These are phyloP conservation scores for Tapera naevia DNA, from an alignment of 2,797 vertebrate species.

Conservation along the genomic window DNA sequence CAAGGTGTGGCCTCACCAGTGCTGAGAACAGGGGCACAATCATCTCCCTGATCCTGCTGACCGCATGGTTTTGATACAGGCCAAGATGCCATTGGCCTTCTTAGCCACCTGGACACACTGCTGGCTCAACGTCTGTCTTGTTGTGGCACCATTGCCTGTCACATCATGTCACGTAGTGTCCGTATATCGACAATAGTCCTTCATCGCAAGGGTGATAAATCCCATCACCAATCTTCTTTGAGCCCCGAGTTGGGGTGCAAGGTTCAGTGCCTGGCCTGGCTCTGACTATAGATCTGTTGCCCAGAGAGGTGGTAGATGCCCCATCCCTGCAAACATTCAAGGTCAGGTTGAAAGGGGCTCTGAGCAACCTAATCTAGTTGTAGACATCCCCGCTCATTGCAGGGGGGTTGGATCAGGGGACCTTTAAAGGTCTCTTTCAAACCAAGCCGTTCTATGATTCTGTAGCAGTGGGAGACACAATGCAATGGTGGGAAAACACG, in stretches of 20 bases:
- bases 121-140: no score
- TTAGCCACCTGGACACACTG: no score
- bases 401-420: no score
- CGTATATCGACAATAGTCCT: no score
- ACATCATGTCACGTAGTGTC: rapidly evolving
- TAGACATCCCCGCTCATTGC: not conserved
- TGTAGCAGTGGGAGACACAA: rapidly evolving
- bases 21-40: no score
- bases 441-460: not conserved
- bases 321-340: not conserved
- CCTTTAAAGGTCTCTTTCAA: not conserved
- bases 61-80: no score
- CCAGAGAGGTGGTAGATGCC: not conserved
- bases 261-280: not conserved
- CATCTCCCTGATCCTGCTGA: no score
- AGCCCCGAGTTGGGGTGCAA: rapidly evolving
- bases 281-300: not conserved
- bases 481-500: rapidly evolving
- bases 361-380: not conserved
- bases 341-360: rapidly evolving
- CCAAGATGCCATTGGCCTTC: no score
- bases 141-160: not conserved
- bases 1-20: no score
- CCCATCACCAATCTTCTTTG: not conserved
- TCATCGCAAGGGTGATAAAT: not conserved